Conservation (phyloP, 2,888 invertebrate species). For the Catocala sponsa region DNA sequence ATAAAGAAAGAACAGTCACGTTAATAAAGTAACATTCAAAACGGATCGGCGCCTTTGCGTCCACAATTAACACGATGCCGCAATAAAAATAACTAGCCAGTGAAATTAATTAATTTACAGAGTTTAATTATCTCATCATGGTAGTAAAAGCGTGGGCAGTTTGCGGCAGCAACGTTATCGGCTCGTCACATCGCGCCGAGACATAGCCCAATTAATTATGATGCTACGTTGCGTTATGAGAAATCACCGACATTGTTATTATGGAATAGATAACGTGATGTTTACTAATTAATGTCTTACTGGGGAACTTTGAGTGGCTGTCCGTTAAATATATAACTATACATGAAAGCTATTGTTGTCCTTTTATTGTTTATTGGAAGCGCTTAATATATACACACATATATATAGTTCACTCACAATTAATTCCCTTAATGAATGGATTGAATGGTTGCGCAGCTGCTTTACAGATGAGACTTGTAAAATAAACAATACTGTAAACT, state of each 20-base stretch:
- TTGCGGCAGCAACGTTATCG: constrained; percentile 76
- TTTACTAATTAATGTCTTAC: constrained; percentile 53
- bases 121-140: constrained; percentile 85
- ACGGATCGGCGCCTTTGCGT: constrained; percentile 72
- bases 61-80: constrained; percentile 71
- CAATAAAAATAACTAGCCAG: constrained; percentile 77
- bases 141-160: constrained; percentile 74
- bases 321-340: neutral
- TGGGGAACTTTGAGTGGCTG: constrained; percentile 27
- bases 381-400: neutral
- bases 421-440: too few species aligned
- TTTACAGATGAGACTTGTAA: too few species aligned
- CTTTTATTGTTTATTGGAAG: neutral
- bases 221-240: constrained; percentile 68
- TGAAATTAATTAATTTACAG: constrained; percentile 83
- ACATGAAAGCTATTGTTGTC: neutral
- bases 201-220: constrained; percentile 66
- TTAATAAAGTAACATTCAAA: constrained; percentile 48
- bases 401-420: too few species aligned
- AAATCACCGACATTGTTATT: constrained; percentile 72
- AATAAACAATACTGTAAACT: too few species aligned
- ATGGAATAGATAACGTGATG: constrained; percentile 50
- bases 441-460: too few species aligned
- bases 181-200: constrained; percentile 76
- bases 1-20: constrained; percentile 44